Evolutionary conservation across 2,797 vertebrate genomes (phyloP).

Genomic region (Spinus olivaceus): DNA sequence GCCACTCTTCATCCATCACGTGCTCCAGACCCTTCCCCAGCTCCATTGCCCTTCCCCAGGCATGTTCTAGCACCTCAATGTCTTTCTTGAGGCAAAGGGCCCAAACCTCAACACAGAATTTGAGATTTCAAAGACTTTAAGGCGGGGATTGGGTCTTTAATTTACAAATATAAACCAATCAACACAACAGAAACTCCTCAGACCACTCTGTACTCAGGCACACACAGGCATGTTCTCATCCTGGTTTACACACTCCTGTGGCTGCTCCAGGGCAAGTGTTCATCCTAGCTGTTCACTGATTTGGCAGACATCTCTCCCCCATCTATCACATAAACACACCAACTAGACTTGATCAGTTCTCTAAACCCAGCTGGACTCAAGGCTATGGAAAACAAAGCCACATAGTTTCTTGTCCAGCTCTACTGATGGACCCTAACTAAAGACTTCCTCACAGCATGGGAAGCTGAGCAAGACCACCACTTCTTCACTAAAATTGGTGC

Average conservation of each 20-base stretch:
- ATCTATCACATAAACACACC: background rate
- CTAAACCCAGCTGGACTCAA: background rate
- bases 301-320: background rate
- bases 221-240: background rate
- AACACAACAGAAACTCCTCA: background rate
- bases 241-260: rapidly evolving
- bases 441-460: background rate
- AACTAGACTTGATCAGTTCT: background rate
- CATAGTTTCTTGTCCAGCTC: background rate
- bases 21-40: background rate
- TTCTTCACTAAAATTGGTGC: background rate
- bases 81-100: background rate
- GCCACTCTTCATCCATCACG: background rate
- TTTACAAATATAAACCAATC: background rate
- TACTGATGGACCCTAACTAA: background rate
- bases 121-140: background rate
- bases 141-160: background rate
- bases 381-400: background rate
- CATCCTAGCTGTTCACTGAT: background rate
- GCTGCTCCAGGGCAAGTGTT: background rate
- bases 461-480: background rate
- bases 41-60: background rate
- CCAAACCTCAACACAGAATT: background rate
- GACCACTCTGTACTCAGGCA: rapidly evolving
- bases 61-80: rapidly evolving